Evolutionary conservation across 64 coral and sea anemone species (phyloP).

Genomic region (Exaiptasia diaphana): DNA sequence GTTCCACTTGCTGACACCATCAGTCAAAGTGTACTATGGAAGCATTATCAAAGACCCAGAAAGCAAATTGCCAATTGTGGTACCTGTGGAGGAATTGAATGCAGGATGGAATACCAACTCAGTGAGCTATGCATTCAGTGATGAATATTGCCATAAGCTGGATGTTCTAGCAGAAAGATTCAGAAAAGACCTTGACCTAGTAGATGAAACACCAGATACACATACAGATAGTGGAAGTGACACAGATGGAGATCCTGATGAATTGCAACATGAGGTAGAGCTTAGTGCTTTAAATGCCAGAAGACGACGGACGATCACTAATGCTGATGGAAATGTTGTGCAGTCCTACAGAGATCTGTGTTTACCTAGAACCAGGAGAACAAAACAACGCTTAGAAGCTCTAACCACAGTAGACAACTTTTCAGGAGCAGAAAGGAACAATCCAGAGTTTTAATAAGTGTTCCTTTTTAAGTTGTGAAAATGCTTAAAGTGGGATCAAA

Average conservation of each 20-base stretch:
- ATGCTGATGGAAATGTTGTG: constrained; percentile 5
- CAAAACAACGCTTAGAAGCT: background rate
- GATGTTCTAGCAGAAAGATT: constrained; percentile 24
- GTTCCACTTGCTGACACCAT: constrained; percentile 14
- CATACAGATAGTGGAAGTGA: background rate
- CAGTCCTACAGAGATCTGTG: constrained; percentile 24
- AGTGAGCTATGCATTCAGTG: constrained; percentile 41
- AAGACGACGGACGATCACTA: constrained; percentile 20
- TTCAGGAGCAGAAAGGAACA: constrained; percentile 53
- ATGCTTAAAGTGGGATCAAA: no score
- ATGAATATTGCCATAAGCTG: constrained; percentile 36
- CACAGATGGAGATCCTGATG: constrained; percentile 6
- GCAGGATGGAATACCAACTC: constrained; percentile 40
- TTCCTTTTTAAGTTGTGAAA: no score
- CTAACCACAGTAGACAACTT: background rate
- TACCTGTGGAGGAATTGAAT: constrained; percentile 36
- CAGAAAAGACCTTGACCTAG: background rate
- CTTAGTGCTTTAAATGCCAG: constrained; percentile 21
- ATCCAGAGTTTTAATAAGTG: constrained; percentile 20
- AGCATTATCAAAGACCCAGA: constrained; percentile 60
- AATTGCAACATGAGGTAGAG: constrained; percentile 21
- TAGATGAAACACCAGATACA: background rate
- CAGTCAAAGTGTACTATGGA: constrained; percentile 58
- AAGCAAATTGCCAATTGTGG: constrained; percentile 31
- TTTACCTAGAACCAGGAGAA: background rate